Evolutionary conservation across 2,113 vertebrate species (phyloP), one percentile per base, ranked within the genome.

Genomic region (Plecturocebus donacophilus): DNA sequence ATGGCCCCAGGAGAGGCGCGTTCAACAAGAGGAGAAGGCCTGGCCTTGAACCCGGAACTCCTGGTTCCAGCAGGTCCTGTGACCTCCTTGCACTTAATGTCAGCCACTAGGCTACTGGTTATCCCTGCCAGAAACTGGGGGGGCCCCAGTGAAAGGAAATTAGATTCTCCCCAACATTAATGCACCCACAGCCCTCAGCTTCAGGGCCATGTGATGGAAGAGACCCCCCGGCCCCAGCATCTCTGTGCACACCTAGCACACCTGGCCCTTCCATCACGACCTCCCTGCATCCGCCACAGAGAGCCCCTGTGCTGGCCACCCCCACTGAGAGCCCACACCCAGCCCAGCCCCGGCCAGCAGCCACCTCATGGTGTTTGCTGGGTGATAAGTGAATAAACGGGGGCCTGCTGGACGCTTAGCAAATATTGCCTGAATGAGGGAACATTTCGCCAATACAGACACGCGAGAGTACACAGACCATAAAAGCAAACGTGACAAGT

Each of bases 381-480:
- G 81, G 32, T 40, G 84, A 87, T 94, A 92, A 93, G 85, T 81
- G 66, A 61, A 97, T 92, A 92, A 94, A 64, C 21, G 5, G 47
- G 58, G 47, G 54, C 70, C 84, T 68, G 52, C 93, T 42, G 27
- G 56, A 14, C 4, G 38, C 91, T 95, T 64, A 0, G 90, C 96
- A 96, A 95, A 93, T 9, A 96, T 4, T 32, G 71, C n/a, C 82
- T 21, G 85, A 73, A 66, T 61, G 93, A 52, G 95, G 92, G 73
- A 49, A 35, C 35, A 14, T 61, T 20, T 10, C 42, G 0, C 56
- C 30, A 3, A 10, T 27, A 64, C 12, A 14, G 71, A 82, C 61
- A 25, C 52, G 19, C 8, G 76, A 45, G 80, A 32, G 95, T 32
- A 94, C 97, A 92, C 96, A 95, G 88, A 35, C 66, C 91, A 19